Percentiles rank a stretch among this genome's conserved stretches.
phyloP scores from a whole-genome alignment of 1,140 invertebrate species.

The Drosophila ogumai region DNA sequence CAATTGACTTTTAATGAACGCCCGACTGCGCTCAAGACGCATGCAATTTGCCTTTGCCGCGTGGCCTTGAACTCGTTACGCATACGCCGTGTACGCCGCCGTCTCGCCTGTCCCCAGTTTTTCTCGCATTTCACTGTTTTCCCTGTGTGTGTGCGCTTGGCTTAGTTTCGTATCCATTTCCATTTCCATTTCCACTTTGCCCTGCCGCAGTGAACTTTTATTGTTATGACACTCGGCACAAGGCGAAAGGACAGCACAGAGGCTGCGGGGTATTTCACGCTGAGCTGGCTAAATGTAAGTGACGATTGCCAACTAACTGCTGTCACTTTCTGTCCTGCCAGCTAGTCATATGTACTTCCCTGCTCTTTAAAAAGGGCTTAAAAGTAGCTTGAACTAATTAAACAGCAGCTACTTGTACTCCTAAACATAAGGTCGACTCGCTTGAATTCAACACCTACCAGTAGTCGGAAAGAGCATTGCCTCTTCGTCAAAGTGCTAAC shows the following conservation, averaged over 20 bases:
- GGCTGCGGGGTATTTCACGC: constrained; percentile 20
- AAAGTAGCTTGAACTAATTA: not conserved
- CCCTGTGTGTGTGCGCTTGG: constrained; percentile 2
- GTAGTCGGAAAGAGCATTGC: not conserved
- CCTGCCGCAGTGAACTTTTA: constrained; percentile 70
- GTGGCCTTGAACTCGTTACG: constrained; percentile 76
- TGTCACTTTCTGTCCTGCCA: constrained; percentile 53
- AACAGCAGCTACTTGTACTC: not conserved
- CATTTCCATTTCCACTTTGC: constrained; percentile 60
- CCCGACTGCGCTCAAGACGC: constrained; percentile 48
- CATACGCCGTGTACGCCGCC: constrained; percentile 51
- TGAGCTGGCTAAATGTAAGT: constrained; percentile 43
- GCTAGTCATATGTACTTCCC: constrained; percentile 27
- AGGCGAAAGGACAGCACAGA: constrained; percentile 8
- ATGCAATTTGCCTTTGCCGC: constrained; percentile 41
- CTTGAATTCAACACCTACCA: not conserved
- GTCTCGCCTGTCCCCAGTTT: not conserved
- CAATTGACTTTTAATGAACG: constrained; percentile 74
- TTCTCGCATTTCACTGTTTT: not conserved
- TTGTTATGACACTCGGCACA: constrained; percentile 67
- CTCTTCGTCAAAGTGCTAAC: not conserved
- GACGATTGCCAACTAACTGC: constrained; percentile 61
- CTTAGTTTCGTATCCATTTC: constrained; percentile 50
- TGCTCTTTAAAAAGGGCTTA: constrained; percentile 1
- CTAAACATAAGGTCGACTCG: no score